These are phyloP conservation scores for Apodemia hepburni DNA, from an alignment of 2,888 invertebrate genomes.

Conservation along the genomic window DNA sequence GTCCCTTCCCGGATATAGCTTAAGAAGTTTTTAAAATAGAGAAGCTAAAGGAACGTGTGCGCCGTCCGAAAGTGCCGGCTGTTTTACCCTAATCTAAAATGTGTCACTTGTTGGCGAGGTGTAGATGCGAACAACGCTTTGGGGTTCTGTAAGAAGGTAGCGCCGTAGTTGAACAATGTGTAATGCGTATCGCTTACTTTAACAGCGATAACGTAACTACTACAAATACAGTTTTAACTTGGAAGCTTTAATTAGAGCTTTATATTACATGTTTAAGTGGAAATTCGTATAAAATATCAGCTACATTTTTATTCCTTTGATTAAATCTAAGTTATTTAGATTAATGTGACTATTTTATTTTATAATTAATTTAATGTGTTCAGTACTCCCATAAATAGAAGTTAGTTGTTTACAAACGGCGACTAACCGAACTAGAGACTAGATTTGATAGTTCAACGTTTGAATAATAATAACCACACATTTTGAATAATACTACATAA, in stretches of 20 bases:
- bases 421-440: no score
- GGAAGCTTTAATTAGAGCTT: neutral
- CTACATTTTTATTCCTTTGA: neutral
- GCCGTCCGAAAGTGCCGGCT: slow-evolving; percentile 73
- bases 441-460: no score
- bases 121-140: slow-evolving; percentile 30
- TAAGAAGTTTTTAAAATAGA: slow-evolving; percentile 77
- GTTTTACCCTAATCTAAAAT: slow-evolving; percentile 72
- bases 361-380: no score
- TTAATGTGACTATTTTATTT: no score
- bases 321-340: no score
- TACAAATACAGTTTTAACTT: slow-evolving; percentile 2
- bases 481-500: no score
- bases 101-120: slow-evolving; percentile 64
- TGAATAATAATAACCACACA: no score
- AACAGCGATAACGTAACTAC: slow-evolving; percentile 3
- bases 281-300: neutral
- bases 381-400: no score
- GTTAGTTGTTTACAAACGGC: no score
- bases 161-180: slow-evolving; percentile 13
- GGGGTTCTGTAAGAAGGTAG: slow-evolving; percentile 22
- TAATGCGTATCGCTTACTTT: neutral
- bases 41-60: slow-evolving; percentile 76
- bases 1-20: slow-evolving; percentile 77
- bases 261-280: neutral